phyloP scores from a whole-genome alignment of 2,888 invertebrate species.

The Disparrhopalites patrizii region DNA sequence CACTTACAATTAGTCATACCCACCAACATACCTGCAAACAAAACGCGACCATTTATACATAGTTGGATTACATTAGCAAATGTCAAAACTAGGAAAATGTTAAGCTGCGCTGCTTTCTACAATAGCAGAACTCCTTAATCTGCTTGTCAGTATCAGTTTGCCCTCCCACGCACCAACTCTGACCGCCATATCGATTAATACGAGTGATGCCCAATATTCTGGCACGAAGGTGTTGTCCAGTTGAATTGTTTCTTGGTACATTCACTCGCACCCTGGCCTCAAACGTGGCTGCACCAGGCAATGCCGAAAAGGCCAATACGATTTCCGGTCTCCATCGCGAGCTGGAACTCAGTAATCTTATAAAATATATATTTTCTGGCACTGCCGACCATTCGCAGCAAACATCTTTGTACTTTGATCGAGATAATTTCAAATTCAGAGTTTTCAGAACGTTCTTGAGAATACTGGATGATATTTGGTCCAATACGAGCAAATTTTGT shows the following conservation, averaged over 20 bases:
- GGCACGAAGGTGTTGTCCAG: background rate
- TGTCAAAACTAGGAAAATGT: background rate
- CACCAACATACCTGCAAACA: too few species aligned
- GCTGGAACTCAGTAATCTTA: background rate
- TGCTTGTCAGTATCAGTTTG: slow-evolving; percentile 4
- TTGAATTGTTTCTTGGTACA: background rate
- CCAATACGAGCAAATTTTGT: too few species aligned
- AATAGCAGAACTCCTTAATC: background rate
- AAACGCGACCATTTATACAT: too few species aligned
- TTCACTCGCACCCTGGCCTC: background rate
- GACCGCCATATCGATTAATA: background rate
- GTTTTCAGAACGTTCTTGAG: background rate
- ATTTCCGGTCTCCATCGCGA: too few species aligned
- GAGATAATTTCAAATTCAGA: background rate
- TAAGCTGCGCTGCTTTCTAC: background rate
- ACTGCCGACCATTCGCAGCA: background rate
- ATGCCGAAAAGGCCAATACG: background rate
- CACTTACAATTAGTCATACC: too few species aligned
- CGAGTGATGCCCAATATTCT: background rate
- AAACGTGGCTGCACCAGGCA: background rate
- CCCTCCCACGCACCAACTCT: background rate
- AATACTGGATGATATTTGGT: too few species aligned
- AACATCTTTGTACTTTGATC: background rate
- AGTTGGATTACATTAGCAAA: too few species aligned
- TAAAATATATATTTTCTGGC: background rate